Evolutionary conservation across 53 echinoderm and acorn worm genomes (phyloP).

Genomic region (Arbacia lixula): DNA sequence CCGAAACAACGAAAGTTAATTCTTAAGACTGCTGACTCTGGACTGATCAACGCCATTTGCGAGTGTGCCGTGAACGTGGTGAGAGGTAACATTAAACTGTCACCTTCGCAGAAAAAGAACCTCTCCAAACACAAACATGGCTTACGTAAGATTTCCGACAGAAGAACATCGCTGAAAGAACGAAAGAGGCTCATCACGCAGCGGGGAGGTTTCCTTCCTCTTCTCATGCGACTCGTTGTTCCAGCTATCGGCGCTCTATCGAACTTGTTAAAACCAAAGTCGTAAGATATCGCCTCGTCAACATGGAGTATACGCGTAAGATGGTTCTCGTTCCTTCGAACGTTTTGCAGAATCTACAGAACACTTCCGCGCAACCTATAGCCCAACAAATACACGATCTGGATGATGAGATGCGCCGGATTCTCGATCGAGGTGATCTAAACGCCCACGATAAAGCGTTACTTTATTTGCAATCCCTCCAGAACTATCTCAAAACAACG

Average conservation of each 20-base stretch:
- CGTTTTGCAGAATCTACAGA: conserved; percentile 4
- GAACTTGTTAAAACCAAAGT: not conserved
- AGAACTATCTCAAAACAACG: not conserved
- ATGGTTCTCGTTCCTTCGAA: conserved; percentile 41
- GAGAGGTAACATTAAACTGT: conserved; percentile 55
- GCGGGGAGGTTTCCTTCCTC: conserved; percentile 16
- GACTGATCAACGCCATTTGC: conserved; percentile 50
- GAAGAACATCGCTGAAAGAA: not conserved
- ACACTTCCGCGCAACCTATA: not conserved
- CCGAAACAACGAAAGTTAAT: conserved; percentile 17
- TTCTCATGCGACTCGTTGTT: conserved; percentile 15
- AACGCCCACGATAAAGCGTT: conserved; percentile 22
- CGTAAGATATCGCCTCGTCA: not conserved
- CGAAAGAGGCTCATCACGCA: conserved; percentile 3
- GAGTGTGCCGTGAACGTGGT: conserved; percentile 59
- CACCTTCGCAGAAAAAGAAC: conserved; percentile 30
- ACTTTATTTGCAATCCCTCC: conserved; percentile 26
- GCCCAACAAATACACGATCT: not conserved
- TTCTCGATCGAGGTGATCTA: conserved; percentile 8
- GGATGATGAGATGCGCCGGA: conserved; percentile 13
- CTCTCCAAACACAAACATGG: conserved; percentile 39
- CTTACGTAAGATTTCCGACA: not conserved
- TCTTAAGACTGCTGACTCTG: conserved; percentile 26
- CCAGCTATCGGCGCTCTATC: conserved; percentile 26
- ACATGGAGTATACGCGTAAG: conserved; percentile 25